These are phyloP conservation scores for Stenurella melanura DNA, from an alignment of 2,888 invertebrate genomes.

Conservation along the genomic window DNA sequence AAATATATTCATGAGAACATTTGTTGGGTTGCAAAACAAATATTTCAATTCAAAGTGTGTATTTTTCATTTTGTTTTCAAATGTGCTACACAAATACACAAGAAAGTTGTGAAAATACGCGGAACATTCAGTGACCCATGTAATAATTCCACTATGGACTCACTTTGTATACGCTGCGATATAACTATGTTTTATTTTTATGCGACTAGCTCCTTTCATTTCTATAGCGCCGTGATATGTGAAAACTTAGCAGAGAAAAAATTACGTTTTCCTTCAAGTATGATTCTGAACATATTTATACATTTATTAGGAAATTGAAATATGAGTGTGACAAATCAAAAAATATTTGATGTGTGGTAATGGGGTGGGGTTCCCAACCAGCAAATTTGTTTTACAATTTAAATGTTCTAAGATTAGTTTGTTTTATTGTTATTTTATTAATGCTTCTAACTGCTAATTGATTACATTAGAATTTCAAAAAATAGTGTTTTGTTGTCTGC, in stretches of 20 bases:
- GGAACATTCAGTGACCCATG: constrained; percentile 33
- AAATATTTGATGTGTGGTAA: too few species aligned
- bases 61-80: constrained; percentile 59
- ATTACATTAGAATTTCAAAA: too few species aligned
- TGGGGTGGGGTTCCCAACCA: too few species aligned
- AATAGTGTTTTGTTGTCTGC: too few species aligned
- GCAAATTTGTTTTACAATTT: too few species aligned
- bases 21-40: constrained; percentile 54
- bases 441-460: too few species aligned
- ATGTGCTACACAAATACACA: constrained; percentile 56
- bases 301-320: too few species aligned
- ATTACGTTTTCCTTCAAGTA: not conserved
- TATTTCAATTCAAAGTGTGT: constrained; percentile 55
- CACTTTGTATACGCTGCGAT: constrained; percentile 13
- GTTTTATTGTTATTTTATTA: too few species aligned
- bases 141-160: constrained; percentile 28
- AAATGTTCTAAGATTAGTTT: too few species aligned
- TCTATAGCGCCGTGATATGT: not conserved
- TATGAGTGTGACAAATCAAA: too few species aligned
- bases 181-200: constrained; percentile 5
- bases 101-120: constrained; percentile 41
- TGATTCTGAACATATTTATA: not conserved
- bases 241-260: not conserved
- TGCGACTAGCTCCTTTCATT: not conserved
- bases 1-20: constrained; percentile 53